These are phyloP conservation scores for Portunus trituberculatus DNA, from an alignment of 1,140 invertebrate genomes.

Conservation along the genomic window DNA sequence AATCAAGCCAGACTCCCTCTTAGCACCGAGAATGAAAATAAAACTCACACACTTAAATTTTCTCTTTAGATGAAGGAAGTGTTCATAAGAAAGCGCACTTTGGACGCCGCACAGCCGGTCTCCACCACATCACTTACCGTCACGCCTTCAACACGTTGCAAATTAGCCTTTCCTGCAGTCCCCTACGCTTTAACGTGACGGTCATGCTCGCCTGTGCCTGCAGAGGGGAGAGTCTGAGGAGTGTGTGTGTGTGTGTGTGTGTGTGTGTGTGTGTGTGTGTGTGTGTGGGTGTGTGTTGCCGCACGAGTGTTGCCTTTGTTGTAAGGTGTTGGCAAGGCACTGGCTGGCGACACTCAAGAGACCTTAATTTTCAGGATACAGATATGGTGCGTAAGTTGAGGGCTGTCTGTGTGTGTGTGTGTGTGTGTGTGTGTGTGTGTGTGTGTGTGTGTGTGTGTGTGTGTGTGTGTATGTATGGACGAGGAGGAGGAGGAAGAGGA, in stretches of 20 bases:
- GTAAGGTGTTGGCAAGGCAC: too few relatives aligned
- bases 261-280: too few relatives aligned
- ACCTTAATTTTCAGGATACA: too few relatives aligned
- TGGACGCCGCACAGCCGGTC: background rate
- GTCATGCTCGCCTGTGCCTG: conserved; percentile 39
- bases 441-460: conserved; percentile 34
- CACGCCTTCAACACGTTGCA: conserved; percentile 47
- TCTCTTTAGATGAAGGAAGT: background rate
- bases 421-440: conserved; percentile 40
- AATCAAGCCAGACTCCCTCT: background rate
- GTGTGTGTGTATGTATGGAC: conserved; percentile 10
- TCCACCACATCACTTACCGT: conserved; percentile 41
- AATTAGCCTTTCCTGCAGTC: conserved; percentile 60
- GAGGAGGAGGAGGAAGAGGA: background rate
- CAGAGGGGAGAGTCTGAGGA: background rate
- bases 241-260: background rate
- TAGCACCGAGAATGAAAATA: background rate
- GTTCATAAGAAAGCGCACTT: background rate
- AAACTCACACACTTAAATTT: background rate
- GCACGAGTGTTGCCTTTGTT: too few relatives aligned
- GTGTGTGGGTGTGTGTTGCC: background rate
- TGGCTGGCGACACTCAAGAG: too few relatives aligned
- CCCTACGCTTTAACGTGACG: conserved; percentile 44
- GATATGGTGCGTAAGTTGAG: background rate
- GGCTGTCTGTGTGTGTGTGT: conserved; percentile 34